Percentiles rank a stretch among this genome's conserved stretches.
Evolutionary conservation across 2,113 vertebrate species (phyloP).

Genomic region (Microcebus ravelobensis): DNA sequence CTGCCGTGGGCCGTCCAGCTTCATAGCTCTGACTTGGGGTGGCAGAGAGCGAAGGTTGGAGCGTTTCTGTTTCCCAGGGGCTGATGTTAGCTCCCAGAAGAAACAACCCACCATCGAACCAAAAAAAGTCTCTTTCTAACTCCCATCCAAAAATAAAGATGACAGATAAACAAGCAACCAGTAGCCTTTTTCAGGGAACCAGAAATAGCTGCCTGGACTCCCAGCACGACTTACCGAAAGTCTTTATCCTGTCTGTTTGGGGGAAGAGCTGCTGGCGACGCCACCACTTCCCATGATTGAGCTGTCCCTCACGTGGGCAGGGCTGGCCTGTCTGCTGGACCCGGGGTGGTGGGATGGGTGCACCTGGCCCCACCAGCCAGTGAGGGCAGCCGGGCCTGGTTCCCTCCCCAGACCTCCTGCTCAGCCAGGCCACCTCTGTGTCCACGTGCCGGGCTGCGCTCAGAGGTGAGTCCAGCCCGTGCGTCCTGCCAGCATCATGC

Average conservation of each 20-base stretch:
- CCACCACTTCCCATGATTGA: neutral
- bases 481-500: fast-evolving
- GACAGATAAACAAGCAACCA: slow-evolving; percentile 30
- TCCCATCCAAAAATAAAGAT: slow-evolving; percentile 62
- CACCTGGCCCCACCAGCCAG: neutral
- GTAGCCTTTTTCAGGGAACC: slow-evolving; percentile 33
- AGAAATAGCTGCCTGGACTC: slow-evolving; percentile 51
- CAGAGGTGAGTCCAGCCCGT: neutral
- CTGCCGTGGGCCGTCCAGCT: neutral
- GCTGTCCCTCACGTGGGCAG: fast-evolving
- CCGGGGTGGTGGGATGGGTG: fast-evolving
- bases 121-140: slow-evolving; percentile 45
- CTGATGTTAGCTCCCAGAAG: slow-evolving; percentile 3
- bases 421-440: neutral
- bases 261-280: neutral
- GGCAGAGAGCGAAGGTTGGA: neutral
- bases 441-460: neutral
- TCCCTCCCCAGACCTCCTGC: fast-evolving
- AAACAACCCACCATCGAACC: slow-evolving; percentile 5
- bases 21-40: fast-evolving
- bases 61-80: slow-evolving; percentile 1
- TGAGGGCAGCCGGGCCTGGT: neutral
- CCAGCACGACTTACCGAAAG: neutral
- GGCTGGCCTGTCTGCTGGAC: neutral
- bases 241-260: neutral